Percentiles rank a stretch among this genome's conserved stretches.
These are phyloP conservation scores for Pomacea canaliculata DNA, from an alignment of 2,888 invertebrate species.

Conservation along the genomic window DNA sequence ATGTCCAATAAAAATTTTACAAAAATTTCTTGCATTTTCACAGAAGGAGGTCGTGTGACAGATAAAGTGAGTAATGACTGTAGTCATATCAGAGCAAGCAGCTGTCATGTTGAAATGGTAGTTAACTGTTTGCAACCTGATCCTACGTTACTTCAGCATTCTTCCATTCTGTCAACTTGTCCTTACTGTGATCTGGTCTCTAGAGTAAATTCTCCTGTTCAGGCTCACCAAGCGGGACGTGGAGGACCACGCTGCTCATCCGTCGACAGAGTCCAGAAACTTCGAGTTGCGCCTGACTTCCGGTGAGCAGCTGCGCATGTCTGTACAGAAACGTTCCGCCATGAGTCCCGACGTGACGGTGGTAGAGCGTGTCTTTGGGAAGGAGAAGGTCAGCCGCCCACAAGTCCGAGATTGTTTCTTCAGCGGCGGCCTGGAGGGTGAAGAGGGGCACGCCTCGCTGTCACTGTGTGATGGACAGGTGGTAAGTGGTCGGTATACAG, in stretches of 20 bases:
- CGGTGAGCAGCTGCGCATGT: conserved; percentile 14
- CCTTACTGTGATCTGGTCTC: too few relatives aligned
- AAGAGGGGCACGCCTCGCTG: neutral
- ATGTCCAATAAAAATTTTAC: too few relatives aligned
- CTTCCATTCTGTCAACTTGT: neutral
- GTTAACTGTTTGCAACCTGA: too few relatives aligned
- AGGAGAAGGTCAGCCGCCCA: neutral
- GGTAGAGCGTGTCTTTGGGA: neutral
- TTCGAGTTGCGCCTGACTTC: conserved; percentile 9
- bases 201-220: neutral
- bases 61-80: too few relatives aligned
- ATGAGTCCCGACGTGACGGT: conserved; percentile 1
- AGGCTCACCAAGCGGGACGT: conserved; percentile 12
- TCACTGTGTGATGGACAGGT: conserved; percentile 12
- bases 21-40: too few relatives aligned
- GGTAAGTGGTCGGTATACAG: neutral
- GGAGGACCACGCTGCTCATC: neutral
- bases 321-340: conserved; percentile 3
- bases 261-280: neutral
- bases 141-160: too few relatives aligned
- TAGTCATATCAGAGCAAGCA: too few relatives aligned
- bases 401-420: conserved; percentile 9
- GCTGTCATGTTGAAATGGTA: too few relatives aligned
- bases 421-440: conserved; percentile 1
- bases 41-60: too few relatives aligned